Percentiles rank a stretch among this genome's conserved stretches.
Conservation (phyloP, 2,888 invertebrate genomes). For the Geotrupes spiniger region DNA sequence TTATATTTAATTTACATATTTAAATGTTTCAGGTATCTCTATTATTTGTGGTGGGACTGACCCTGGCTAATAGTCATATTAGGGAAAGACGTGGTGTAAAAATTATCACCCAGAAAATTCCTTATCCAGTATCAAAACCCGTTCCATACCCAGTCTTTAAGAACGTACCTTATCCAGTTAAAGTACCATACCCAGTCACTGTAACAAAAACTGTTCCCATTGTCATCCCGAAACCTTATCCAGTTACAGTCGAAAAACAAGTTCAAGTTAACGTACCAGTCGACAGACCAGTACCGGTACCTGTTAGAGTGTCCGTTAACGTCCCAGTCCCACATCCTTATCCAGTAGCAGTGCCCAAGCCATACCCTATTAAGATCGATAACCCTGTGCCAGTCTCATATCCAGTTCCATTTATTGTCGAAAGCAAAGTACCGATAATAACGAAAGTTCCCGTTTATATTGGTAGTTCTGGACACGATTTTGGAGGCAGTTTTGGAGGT, state of each 20-base stretch:
- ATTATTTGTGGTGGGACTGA: slow-evolving; percentile 21
- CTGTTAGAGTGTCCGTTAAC: slow-evolving; percentile 13
- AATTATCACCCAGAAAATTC: slow-evolving; percentile 22
- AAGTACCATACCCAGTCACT: slow-evolving; percentile 16
- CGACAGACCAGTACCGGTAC: slow-evolving; percentile 21
- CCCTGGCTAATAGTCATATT: slow-evolving; percentile 19
- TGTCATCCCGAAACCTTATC: slow-evolving; percentile 18
- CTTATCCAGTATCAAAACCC: slow-evolving; percentile 17
- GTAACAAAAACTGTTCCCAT: slow-evolving; percentile 15
- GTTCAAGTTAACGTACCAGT: slow-evolving; percentile 16
- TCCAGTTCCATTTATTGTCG: slow-evolving; percentile 15
- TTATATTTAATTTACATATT: no score
- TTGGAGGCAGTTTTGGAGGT: slow-evolving; percentile 13
- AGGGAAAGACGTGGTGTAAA: slow-evolving; percentile 21
- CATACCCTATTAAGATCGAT: slow-evolving; percentile 18
- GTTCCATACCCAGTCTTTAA: slow-evolving; percentile 17
- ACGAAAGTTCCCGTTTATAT: slow-evolving; percentile 19
- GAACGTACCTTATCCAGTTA: slow-evolving; percentile 18
- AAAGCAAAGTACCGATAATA: slow-evolving; percentile 20
- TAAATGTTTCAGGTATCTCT: slow-evolving; percentile 13
- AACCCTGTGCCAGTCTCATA: slow-evolving; percentile 14
- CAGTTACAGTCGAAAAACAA: slow-evolving; percentile 14
- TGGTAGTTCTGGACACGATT: slow-evolving; percentile 16
- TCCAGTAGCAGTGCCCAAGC: slow-evolving; percentile 17
- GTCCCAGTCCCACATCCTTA: slow-evolving; percentile 15